Conservation (phyloP, 2,113 vertebrate genomes). For the Pelodiscus sinensis region DNA sequence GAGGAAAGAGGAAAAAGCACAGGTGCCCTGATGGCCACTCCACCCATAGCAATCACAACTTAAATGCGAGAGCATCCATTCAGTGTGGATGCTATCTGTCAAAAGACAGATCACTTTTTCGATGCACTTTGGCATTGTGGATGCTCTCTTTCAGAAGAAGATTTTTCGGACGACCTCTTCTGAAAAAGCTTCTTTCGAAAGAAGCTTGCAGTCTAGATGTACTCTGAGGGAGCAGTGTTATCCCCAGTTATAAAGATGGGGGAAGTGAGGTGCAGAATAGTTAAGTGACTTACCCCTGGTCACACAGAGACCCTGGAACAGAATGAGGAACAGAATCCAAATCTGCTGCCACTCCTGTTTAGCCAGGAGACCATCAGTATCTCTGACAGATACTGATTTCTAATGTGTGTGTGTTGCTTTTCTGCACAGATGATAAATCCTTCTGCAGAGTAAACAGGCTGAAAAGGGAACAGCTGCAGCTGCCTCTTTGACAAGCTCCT, state of each 20-base stretch:
- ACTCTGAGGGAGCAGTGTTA: not conserved
- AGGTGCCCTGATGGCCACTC: no score
- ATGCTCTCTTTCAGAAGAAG: no score
- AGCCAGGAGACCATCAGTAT: slow-evolving; percentile 49
- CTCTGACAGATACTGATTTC: slow-evolving; percentile 11
- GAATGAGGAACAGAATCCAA: slow-evolving; percentile 61
- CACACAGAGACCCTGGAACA: slow-evolving; percentile 5
- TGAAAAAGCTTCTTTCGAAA: no score
- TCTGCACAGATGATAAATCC: slow-evolving; percentile 62
- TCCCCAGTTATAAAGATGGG: not conserved
- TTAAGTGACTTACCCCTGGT: slow-evolving; percentile 17
- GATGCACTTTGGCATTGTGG: no score
- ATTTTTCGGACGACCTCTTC: no score
- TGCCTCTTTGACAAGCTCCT: slow-evolving; percentile 21
- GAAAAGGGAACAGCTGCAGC: slow-evolving; percentile 51
- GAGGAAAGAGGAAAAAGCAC: no score
- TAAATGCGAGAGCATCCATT: no score
- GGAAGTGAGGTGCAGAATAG: slow-evolving; percentile 19
- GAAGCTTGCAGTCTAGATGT: no score
- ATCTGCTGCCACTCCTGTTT: slow-evolving; percentile 61
- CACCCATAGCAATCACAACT: no score
- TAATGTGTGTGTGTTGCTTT: slow-evolving; percentile 27
- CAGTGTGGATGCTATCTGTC: no score
- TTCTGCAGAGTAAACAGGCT: slow-evolving; percentile 12
- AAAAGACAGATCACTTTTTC: no score